Base-by-base conservation (phyloP, 2,888 invertebrate species). In the Dexiosoma caninum region DNA sequence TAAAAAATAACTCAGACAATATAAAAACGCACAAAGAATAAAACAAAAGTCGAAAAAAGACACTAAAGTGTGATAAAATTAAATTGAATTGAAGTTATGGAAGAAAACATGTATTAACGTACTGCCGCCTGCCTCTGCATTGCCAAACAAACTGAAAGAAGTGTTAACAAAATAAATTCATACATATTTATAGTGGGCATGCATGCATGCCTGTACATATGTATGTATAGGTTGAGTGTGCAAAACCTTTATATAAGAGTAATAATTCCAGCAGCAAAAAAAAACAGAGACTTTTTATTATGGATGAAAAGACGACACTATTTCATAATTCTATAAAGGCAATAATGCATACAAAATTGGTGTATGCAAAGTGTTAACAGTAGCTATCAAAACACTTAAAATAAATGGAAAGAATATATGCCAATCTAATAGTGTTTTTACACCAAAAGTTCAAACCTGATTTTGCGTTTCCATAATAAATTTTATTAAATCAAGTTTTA, bases 241-340 rank as follows among this genome's bases (percentile, higher is more conserved):
- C n/a, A n/a, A n/a, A 40, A 42, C 23, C 19, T 64, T 40, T 37
- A 23, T 40, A 21, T 40, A 44, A 16, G 12, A 12, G 59, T 49
- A 51, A 51, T 67, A 42, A 44, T 69, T 64, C 57, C 49, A 71
- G 70, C 77, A 64, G 71, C 42, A 64, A 57, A 42, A 59, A 70
- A 64, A n/a, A n/a, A n/a, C n/a, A 64, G 46, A 49, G 40, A 69
- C 23, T 57, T 76, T 71, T 59, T 69, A 64, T 71, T 77, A 64
- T 77, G 64, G 57, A 77, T 77, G 70, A 71, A 77, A 80, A 75
- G 77, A 81, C 51, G 59, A 78, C 70, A 81, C 74, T 78, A 66
- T 81, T 70, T 69, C 23, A 67, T 12, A 81, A 78, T 80, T 82
- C 82, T 83, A 83, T 82, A 78, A 78, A 83, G 83, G 80, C 82